phyloP scores from a whole-genome alignment of 2,113 vertebrate genomes.

The Gorsachius goisagi region DNA sequence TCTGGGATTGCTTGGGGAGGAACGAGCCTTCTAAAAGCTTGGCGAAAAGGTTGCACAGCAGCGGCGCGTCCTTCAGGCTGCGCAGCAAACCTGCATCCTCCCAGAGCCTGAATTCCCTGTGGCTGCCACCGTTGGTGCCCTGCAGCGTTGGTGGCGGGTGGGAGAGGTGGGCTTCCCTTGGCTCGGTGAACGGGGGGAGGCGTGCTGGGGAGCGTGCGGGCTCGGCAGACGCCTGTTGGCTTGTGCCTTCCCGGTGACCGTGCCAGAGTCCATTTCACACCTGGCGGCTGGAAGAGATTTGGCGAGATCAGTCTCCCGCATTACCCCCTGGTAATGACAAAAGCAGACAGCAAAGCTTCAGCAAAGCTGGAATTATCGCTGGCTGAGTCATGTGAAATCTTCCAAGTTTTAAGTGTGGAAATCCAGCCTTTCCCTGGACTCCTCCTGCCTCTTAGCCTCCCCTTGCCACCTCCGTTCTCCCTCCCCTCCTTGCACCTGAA shows the following conservation, averaged over 20 bases:
- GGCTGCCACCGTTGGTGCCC: not conserved
- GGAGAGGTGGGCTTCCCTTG: not conserved
- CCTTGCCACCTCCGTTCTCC: not conserved
- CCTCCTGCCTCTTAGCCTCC: constrained; percentile 12
- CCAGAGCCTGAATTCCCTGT: accelerated
- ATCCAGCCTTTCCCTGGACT: constrained; percentile 58
- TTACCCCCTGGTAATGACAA: constrained; percentile 77
- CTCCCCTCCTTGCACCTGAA: constrained; percentile 28
- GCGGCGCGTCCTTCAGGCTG: accelerated
- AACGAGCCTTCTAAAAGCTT: accelerated
- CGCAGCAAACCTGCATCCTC: not conserved
- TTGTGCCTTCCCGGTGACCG: not conserved
- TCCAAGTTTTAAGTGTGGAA: constrained; percentile 40
- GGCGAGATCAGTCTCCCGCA: constrained; percentile 49
- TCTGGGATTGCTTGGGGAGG: not conserved
- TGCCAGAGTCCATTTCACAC: constrained; percentile 46
- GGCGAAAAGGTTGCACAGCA: not conserved
- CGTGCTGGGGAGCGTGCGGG: not conserved
- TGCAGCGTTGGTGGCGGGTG: not conserved
- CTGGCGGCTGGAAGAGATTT: constrained; percentile 62
- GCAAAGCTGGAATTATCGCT: constrained; percentile 67
- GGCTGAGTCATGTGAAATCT: constrained; percentile 60
- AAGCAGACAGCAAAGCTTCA: constrained; percentile 77
- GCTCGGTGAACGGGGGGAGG: accelerated
- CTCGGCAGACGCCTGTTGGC: not conserved